Percentiles rank a stretch among this genome's conserved stretches.
Evolutionary conservation across 2,888 invertebrate genomes (phyloP).

Genomic region (Coelogynopora nodosa): DNA sequence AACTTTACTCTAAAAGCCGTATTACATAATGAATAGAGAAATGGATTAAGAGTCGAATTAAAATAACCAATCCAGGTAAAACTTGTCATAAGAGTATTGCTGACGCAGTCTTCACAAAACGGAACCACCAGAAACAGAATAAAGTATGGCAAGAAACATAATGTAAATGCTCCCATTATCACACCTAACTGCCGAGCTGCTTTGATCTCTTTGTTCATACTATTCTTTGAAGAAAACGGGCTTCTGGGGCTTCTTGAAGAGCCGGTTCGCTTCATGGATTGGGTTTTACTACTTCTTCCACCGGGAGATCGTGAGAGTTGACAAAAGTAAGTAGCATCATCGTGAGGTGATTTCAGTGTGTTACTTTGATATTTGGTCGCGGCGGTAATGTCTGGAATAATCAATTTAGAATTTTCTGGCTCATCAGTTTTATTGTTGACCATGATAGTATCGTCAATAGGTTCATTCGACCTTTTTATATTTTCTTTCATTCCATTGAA

Average conservation of each 20-base stretch:
- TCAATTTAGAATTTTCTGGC: background rate
- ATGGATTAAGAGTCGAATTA: slow-evolving; percentile 64
- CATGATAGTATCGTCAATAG: background rate
- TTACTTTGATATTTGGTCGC: background rate
- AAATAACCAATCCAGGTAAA: slow-evolving; percentile 65
- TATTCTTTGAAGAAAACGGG: background rate
- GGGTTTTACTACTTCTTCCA: background rate
- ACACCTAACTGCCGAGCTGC: slow-evolving; percentile 67
- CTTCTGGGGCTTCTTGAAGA: background rate
- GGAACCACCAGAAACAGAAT: slow-evolving; percentile 65
- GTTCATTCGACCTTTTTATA: background rate
- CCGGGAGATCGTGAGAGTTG: background rate
- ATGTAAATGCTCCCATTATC: slow-evolving; percentile 66
- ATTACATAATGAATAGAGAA: slow-evolving; percentile 65
- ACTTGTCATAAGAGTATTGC: slow-evolving; percentile 60
- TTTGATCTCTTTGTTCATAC: slow-evolving; percentile 58
- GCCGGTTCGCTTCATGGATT: background rate
- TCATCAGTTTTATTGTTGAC: background rate
- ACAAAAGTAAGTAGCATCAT: background rate
- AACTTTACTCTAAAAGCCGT: slow-evolving; percentile 63
- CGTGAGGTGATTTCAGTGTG: background rate
- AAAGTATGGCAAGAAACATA: slow-evolving; percentile 68
- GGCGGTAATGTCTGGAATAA: background rate
- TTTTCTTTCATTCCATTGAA: background rate
- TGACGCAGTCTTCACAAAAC: slow-evolving; percentile 63